Conservation (phyloP, 2,888 invertebrate genomes). For the Spatulosminthurus flaviceps region DNA sequence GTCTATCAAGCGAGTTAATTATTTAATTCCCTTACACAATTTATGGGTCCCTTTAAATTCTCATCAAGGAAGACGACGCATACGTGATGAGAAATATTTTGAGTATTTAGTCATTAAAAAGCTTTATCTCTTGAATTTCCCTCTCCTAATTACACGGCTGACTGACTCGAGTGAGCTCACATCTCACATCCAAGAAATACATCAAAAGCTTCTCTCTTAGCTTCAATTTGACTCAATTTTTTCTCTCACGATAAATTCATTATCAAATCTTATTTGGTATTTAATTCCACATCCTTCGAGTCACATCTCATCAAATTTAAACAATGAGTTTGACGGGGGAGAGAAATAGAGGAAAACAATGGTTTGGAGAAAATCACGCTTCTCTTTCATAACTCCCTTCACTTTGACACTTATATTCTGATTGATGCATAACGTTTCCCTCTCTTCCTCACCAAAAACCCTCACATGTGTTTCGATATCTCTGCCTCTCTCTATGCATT, state of each 20-base stretch:
- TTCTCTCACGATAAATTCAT: background rate
- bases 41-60: background rate
- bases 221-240: background rate
- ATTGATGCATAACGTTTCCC: background rate
- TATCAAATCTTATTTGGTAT: conserved; percentile 6
- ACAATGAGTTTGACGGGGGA: background rate
- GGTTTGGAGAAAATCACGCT: background rate
- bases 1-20: background rate
- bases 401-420: background rate
- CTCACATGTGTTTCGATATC: background rate
- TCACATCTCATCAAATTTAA: background rate
- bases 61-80: too few relatives aligned
- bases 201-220: background rate
- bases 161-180: background rate
- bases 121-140: too few relatives aligned
- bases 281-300: background rate
- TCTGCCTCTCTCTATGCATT: too few relatives aligned
- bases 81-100: too few relatives aligned
- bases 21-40: background rate
- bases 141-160: background rate
- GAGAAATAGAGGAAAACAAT: background rate
- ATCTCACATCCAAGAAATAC: background rate
- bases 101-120: too few relatives aligned
- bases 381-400: background rate
- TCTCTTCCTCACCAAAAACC: background rate